Evolutionary conservation across 2,888 invertebrate species (phyloP), one percentile per base, ranked within the genome.

Genomic region (Drosophila emarginata): DNA sequence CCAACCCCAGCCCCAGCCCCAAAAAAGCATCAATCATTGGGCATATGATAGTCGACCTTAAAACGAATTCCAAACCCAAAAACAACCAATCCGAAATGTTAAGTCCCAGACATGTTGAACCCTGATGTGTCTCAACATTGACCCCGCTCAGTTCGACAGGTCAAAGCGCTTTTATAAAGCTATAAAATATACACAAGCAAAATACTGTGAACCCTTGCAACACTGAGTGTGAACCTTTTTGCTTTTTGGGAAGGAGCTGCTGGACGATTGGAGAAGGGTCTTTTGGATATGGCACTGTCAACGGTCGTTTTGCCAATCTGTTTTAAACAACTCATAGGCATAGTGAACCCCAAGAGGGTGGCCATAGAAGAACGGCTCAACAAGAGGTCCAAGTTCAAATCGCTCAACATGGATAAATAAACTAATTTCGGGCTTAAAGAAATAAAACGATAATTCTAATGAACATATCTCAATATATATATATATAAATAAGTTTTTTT

Each of bases 131-230:
- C 82, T 65, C 70, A 56, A 54, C 51, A 65, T 63, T 76, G 79
- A 80, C 81, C 76, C 80, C 76, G 71, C 74, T 78, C 70, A 70
- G 64, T 69, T 74, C 61, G 67, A 64, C 79, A 71, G 78, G 63
- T 72, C 77, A 74, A 71, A 76, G 69, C 75, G 74, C 77, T 83
- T 82, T 83, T 83, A 75, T 83, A 88, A 83, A 80, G 64, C 80
- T 60, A 86, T 83, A 83, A 88, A 83, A 86, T 86, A 88, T 86
- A 88, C 74, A 87, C 66, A 64, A 71, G 61, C 61, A 69, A 63
- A 58, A 53, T 14, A 28, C 26, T 39, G 36, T 21, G 45, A 40
- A 66, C 67, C 36, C 62, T 68, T 77, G 69, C 87, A 79, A 32
- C 11, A 11, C 2, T 32, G 32, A 9, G 32, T 32, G 32, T 32